Evolutionary conservation across 1,140 invertebrate genomes (phyloP).

Genomic region (Drosophila sucinea): DNA sequence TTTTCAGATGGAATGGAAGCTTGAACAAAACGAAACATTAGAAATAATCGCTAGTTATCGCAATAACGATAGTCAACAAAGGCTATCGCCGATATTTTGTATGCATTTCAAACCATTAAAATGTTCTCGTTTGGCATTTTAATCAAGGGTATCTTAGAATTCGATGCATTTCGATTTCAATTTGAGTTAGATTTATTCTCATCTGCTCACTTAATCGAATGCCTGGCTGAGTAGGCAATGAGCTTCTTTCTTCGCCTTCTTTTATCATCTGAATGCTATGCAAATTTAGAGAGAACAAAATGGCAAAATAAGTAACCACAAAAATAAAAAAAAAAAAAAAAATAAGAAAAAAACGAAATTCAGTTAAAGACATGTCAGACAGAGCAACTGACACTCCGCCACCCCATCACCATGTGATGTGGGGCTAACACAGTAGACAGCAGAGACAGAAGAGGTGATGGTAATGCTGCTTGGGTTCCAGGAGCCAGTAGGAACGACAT

Average conservation of each 20-base stretch:
- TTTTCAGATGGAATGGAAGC: too few species aligned
- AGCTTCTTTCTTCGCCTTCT: constrained; percentile 15
- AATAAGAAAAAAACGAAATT: constrained; percentile 47
- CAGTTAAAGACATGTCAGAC: constrained; percentile 2
- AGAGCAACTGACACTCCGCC: constrained; percentile 6
- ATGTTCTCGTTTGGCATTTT: too few species aligned
- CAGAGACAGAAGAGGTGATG: background rate
- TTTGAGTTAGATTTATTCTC: background rate
- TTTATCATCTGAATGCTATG: constrained; percentile 29
- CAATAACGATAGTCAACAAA: too few species aligned
- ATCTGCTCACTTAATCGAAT: constrained; percentile 46
- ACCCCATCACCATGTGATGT: constrained; percentile 5
- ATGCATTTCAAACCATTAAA: too few species aligned
- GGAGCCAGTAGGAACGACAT: constrained; percentile 13
- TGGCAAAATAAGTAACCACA: constrained; percentile 60
- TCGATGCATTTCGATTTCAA: background rate
- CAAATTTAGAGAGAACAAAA: constrained; percentile 48
- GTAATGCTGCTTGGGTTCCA: background rate
- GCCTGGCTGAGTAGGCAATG: constrained; percentile 36
- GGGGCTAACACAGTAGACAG: background rate
- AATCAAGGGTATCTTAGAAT: too few species aligned
- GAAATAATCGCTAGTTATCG: too few species aligned
- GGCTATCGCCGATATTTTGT: too few species aligned
- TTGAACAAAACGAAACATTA: too few species aligned
- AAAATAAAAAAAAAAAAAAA: constrained; percentile 60